Conservation (phyloP, 2,888 invertebrate genomes). For the Anticlea derivata region DNA sequence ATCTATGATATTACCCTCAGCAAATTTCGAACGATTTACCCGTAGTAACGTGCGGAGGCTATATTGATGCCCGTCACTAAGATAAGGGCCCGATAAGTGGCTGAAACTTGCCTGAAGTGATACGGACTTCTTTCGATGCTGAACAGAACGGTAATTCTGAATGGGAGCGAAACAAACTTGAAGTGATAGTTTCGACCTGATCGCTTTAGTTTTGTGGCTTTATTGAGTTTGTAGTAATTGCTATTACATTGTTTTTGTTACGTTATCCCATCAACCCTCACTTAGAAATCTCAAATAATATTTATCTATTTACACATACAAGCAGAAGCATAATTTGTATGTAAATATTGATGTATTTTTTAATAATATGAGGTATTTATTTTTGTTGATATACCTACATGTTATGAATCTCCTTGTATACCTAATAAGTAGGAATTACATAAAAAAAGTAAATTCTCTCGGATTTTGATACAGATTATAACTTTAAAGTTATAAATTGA, state of each 20-base stretch:
- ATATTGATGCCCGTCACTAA: conserved; percentile 32
- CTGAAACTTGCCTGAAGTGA: conserved; percentile 41
- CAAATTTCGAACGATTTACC: conserved; percentile 28
- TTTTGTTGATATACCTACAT: no score
- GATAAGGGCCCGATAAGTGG: conserved; percentile 42
- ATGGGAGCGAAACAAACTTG: conserved; percentile 39
- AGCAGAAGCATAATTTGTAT: not conserved
- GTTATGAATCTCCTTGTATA: no score
- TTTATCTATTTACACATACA: no score
- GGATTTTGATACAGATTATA: no score
- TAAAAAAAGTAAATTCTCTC: no score
- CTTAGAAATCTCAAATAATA: no score
- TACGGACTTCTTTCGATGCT: conserved; percentile 44
- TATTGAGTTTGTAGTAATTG: conserved; percentile 2
- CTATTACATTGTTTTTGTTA: not conserved
- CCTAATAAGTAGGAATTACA: no score
- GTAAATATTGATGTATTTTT: no score
- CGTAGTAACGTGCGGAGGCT: conserved; percentile 27
- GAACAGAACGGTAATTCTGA: conserved; percentile 27
- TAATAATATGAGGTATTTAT: no score
- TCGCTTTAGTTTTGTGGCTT: conserved; percentile 20
- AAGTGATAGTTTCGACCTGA: conserved; percentile 28
- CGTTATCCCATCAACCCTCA: no score
- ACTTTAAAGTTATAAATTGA: no score
- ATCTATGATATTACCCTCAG: conserved; percentile 19